Base-by-base conservation (phyloP, 2,113 vertebrate species). In the Silurus meridionalis region DNA sequence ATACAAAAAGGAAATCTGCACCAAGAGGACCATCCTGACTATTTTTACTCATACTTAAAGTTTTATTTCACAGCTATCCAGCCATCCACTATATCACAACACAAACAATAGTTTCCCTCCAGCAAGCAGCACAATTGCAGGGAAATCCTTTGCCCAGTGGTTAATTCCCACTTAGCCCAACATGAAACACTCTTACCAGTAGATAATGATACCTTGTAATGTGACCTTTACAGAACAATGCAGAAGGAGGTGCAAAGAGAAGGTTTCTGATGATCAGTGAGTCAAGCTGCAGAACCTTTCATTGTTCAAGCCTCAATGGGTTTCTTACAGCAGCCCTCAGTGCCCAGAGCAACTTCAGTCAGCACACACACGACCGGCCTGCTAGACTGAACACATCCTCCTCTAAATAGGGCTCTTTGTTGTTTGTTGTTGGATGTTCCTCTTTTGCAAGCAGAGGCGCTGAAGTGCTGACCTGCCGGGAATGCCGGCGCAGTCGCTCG, bases 191-290 rank as follows among this genome's bases (percentile, higher is more conserved):
- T 86, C 64, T 83, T 86, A 67, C 67, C 58, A 48, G 82, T 28
- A 11, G 25, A 88, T 86, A 88, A 89, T 84, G 82, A 88, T 84
- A 90, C 84, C 89, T 90, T 83, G 61, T 83, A 88, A 86, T 48
- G 25, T 88, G 89, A 88, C 87, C 89, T 88, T 89, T 84, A 72
- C 53, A 63, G 60, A 90, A 90, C 81, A 90, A 88, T 88, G 87
- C 69, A 85, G 84, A 84, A 89, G 61, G 71, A 81, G 78, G 48
- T 46, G 88, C 89, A 88, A 84, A 86, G 86, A 85, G 66, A 74
- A 72, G 86, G 61, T 80, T 84, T 89, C 81, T 57, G 67, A 74
- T 25, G 58, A 58, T n/a, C 48, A 21, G 71, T 71, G 60, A 89
- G 71, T 81, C 82, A 71, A 72, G 66, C 53, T 5, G 77, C 82